Percentiles rank a stretch among this genome's conserved stretches.
phyloP scores from a whole-genome alignment of 2,888 invertebrate species.

The Rhagium mordax region DNA sequence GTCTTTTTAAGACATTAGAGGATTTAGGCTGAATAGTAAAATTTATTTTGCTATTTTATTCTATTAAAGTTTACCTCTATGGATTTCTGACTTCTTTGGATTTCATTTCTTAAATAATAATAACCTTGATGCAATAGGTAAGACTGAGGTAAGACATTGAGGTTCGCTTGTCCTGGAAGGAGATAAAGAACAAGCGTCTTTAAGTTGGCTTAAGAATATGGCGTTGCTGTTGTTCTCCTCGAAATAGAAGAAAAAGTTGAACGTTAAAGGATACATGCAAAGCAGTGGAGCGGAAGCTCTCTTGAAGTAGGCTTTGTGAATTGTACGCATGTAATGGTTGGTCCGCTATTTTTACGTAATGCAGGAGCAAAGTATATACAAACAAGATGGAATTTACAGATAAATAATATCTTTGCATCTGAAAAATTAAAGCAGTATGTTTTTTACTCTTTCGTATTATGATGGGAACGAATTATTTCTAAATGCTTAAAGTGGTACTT shows the following conservation, averaged over 20 bases:
- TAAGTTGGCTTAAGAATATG: conserved; percentile 1
- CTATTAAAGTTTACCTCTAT: no score
- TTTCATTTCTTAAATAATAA: conserved; percentile 42
- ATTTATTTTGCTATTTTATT: no score
- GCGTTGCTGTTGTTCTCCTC: conserved; percentile 23
- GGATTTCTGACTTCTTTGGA: no score
- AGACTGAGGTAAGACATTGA: conserved; percentile 37
- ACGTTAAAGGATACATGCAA: conserved; percentile 37
- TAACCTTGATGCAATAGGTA: conserved; percentile 49
- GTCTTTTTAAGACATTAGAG: no score
- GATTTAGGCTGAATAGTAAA: no score
- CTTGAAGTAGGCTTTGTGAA: conserved; percentile 4
- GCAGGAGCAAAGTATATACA: conserved; percentile 21
- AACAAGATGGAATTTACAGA: conserved; percentile 3
- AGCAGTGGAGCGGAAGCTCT: conserved; percentile 37
- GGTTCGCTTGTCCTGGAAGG: conserved; percentile 24
- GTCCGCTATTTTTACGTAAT: conserved; percentile 14
- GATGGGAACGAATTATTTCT: background rate
- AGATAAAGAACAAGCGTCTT: conserved; percentile 27
- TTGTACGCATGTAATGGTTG: background rate
- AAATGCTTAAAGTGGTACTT: no score
- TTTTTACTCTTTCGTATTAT: background rate
- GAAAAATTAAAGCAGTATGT: background rate
- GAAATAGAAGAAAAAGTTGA: conserved; percentile 37
- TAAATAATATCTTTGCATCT: background rate